Base-by-base conservation (phyloP, 2,888 invertebrate genomes). In the Chalcis sispes region DNA sequence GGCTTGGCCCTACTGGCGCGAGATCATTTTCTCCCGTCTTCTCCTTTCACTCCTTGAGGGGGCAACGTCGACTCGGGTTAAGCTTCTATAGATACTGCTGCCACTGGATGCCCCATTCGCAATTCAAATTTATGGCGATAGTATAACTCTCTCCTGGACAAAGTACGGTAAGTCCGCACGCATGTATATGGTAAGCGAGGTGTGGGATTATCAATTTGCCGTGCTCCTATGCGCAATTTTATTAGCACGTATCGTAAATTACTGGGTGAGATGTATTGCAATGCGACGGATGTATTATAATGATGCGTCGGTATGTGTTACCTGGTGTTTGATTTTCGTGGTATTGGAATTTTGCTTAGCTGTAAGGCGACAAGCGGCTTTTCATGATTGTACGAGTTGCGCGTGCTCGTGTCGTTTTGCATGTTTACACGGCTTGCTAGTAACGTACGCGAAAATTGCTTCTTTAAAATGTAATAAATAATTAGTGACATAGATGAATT, bases 81-180 rank as follows among this genome's bases (percentile, higher is more conserved):
- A n/a, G 40, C 32, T 1, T 20, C 18, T 18, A 25, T 32, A 8
- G 71, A 13, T 50, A 18, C 27, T 54, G 56, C 56, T 40, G 40
- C 29, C 40, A 15, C 46, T 7, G 18, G n/a, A 2, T 2, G 62
- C 48, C 66, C 25, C 69, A 72, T 72, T 76, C 50, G 72, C 67
- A 76, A 76, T 67, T 67, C 62, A 72, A 76, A 76, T 76, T 75
- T 75, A 75, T 61, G 25, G 48, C 64, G 23, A 18, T 25, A 10
- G 46, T 18, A 25, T 8, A 40, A 48, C 54, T 8, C n/a, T n/a
- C n/a, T n/a, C n/a, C n/a, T n/a, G n/a, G n/a, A n/a, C n/a, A n/a
- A n/a, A n/a, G n/a, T 20, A 15, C 18, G 7, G 58, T 52, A 52
- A n/a, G 52, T 27, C 29, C 32, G 27, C 7, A 13, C 18, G 23